Percentiles rank a stretch among this genome's conserved stretches.
phyloP scores from a whole-genome alignment of 2,888 invertebrate species.

The Ischnus inquisitorius region DNA sequence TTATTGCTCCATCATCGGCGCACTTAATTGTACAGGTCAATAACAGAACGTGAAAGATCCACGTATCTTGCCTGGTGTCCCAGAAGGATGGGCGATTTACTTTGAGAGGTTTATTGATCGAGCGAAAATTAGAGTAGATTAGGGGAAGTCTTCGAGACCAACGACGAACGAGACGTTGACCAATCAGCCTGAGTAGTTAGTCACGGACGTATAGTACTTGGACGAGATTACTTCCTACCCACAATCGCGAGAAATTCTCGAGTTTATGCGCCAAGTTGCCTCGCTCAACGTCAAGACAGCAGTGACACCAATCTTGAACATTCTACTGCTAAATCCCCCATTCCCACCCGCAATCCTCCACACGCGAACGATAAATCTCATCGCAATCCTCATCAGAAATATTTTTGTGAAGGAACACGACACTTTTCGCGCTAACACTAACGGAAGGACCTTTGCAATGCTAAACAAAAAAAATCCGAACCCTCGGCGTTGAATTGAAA shows the following conservation, averaged over 20 bases:
- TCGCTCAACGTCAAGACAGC: constrained; percentile 18
- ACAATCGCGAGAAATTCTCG: constrained; percentile 20
- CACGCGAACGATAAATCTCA: constrained; percentile 4
- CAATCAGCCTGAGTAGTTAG: constrained; percentile 49
- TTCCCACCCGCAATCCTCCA: not conserved
- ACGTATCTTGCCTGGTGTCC: not conserved
- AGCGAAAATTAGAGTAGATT: not conserved
- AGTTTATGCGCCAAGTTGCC: constrained; percentile 30
- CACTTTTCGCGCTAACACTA: not conserved
- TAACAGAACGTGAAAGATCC: not conserved
- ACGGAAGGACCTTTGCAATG: not conserved
- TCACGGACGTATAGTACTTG: constrained; percentile 25
- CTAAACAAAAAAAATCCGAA: not conserved
- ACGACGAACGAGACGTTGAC: constrained; percentile 7
- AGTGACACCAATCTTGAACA: not conserved
- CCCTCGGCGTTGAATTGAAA: not conserved
- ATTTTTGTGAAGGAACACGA: not conserved
- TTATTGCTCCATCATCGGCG: not conserved
- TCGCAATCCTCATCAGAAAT: not conserved
- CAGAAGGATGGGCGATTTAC: not conserved
- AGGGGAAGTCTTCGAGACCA: constrained; percentile 5
- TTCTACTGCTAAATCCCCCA: constrained; percentile 1
- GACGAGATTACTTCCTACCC: constrained; percentile 45
- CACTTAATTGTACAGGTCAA: not conserved
- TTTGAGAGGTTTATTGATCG: not conserved